Conservation (phyloP, 1,140 invertebrate species). For the Lethrus apterus region DNA sequence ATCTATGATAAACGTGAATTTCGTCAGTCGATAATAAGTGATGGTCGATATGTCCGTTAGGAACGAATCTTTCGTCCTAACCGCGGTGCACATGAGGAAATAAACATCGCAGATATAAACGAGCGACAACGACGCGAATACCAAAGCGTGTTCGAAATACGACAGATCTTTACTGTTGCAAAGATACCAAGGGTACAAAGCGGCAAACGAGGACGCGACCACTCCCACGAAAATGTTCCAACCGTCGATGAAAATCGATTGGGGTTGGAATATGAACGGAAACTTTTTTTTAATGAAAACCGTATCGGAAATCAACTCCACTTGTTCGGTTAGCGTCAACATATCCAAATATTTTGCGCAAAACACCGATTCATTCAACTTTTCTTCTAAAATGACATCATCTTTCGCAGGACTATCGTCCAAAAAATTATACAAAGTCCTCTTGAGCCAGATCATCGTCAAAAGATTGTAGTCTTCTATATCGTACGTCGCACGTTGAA, state of each 20-base stretch:
- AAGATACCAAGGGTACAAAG: conserved; percentile 9
- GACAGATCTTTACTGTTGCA: background rate
- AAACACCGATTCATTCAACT: conserved; percentile 4
- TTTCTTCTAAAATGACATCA: background rate
- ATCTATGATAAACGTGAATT: conserved; percentile 15
- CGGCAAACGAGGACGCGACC: background rate
- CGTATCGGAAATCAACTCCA: conserved; percentile 13
- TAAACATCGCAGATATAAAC: conserved; percentile 18
- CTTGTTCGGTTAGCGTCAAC: conserved; percentile 16
- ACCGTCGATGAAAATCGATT: conserved; percentile 14
- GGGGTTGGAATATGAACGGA: conserved; percentile 19
- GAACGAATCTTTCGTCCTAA: conserved; percentile 13
- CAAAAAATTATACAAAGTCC: conserved; percentile 9
- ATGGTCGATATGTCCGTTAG: conserved; percentile 9
- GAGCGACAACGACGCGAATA: conserved; percentile 1
- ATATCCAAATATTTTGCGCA: conserved; percentile 16
- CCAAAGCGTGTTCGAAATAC: background rate
- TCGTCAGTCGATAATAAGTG: conserved; percentile 3
- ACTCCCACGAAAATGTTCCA: conserved; percentile 12
- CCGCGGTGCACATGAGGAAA: conserved; percentile 16
- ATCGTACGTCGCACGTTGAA: background rate
- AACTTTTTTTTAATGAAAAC: conserved; percentile 16
- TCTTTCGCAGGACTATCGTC: background rate
- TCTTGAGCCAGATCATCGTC: conserved; percentile 11
- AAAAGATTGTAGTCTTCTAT: background rate